Percentiles rank a stretch among this genome's conserved stretches.
Evolutionary conservation across 2,113 vertebrate genomes (phyloP).

Genomic region (Channa maculata): DNA sequence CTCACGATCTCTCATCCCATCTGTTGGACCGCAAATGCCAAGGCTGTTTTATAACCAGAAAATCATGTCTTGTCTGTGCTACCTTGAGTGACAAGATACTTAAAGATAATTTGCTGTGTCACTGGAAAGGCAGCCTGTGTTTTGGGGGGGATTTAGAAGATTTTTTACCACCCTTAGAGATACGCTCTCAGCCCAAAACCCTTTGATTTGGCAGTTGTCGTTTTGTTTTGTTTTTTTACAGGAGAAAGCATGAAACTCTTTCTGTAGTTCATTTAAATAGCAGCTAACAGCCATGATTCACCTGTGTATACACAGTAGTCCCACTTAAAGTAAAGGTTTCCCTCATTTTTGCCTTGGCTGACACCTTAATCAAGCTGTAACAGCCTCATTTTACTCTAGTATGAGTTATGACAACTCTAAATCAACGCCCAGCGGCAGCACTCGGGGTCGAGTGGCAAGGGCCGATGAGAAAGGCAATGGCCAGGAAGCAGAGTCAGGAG

Average conservation of each 20-base stretch:
- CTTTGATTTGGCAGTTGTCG: neutral
- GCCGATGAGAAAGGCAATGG: conserved; percentile 48
- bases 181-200: neutral
- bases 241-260: conserved; percentile 51
- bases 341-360: conserved; percentile 13
- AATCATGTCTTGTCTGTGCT: conserved; percentile 33
- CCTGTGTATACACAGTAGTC: conserved; percentile 64
- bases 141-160: conserved; percentile 10
- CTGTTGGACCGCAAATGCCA: conserved; percentile 71
- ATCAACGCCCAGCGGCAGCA: conserved; percentile 68
- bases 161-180: neutral
- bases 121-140: neutral
- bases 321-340: conserved; percentile 69
- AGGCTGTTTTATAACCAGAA: conserved; percentile 70
- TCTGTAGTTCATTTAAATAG: conserved; percentile 44
- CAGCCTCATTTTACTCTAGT: conserved; percentile 68
- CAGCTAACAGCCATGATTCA: conserved; percentile 62
- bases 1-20: conserved; percentile 69
- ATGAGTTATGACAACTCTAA: conserved; percentile 86
- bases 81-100: conserved; percentile 33
- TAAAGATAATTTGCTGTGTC: conserved; percentile 2
- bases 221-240: neutral
- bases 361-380: conserved; percentile 11
- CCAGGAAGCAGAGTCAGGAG: conserved; percentile 23
- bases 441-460: conserved; percentile 50